Conservation (phyloP, 2,888 invertebrate genomes). For the Eudasyphora cyanicolor region DNA sequence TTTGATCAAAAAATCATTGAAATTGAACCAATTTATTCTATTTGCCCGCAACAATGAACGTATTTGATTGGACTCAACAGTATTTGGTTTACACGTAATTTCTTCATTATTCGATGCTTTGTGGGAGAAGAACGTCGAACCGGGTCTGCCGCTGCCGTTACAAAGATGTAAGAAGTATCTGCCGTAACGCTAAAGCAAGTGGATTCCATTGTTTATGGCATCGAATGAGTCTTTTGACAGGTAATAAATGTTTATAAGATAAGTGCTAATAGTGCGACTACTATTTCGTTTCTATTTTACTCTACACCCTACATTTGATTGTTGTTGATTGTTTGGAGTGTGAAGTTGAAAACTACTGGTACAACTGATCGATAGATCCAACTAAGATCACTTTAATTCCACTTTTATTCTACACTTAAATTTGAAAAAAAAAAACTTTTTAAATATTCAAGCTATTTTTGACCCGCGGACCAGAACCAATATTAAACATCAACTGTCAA, state of each 20-base stretch:
- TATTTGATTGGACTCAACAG: not conserved
- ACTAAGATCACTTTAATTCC: no score
- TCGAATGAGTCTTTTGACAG: slow-evolving; percentile 53
- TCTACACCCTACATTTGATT: not conserved
- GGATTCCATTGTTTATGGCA: slow-evolving; percentile 39
- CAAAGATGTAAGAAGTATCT: not conserved
- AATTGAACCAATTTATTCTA: slow-evolving; percentile 48
- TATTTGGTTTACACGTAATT: slow-evolving; percentile 11
- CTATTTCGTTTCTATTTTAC: slow-evolving; percentile 7
- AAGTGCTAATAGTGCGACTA: slow-evolving; percentile 63
- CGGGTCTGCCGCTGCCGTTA: not conserved
- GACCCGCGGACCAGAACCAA: no score
- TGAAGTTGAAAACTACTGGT: not conserved
- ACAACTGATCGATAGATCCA: no score
- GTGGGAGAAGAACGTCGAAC: slow-evolving; percentile 8
- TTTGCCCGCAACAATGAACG: slow-evolving; percentile 8
- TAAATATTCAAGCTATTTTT: no score
- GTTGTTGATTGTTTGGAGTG: not conserved
- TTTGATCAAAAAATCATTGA: not conserved
- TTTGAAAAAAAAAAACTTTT: no score
- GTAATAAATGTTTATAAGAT: slow-evolving; percentile 58
- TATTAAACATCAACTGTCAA: no score
- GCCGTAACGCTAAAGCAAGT: slow-evolving; percentile 38
- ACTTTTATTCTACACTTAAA: no score
- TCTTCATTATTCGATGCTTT: slow-evolving; percentile 31